phyloP scores from a whole-genome alignment of 2,888 invertebrate species.

The Drosophila histrio region DNA sequence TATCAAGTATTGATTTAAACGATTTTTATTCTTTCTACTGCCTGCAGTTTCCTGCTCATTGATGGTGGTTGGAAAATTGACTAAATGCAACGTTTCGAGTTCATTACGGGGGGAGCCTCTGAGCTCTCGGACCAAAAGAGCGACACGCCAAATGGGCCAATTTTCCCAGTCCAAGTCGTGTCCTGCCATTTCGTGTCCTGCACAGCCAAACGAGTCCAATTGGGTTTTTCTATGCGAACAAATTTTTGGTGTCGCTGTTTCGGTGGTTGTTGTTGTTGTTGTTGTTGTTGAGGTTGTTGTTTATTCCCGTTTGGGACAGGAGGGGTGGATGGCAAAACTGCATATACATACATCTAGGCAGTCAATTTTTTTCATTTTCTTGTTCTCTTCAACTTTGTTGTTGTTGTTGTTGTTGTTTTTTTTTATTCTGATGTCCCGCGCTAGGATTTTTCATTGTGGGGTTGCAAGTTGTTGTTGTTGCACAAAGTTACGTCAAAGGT shows the following conservation, averaged over 20 bases:
- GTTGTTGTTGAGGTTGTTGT: slow-evolving; percentile 11
- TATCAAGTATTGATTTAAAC: not conserved
- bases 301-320: slow-evolving; percentile 71
- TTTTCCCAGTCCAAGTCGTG: slow-evolving; percentile 48
- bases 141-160: slow-evolving; percentile 61
- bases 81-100: slow-evolving; percentile 72
- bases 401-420: slow-evolving; percentile 14
- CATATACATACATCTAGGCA: too few species aligned
- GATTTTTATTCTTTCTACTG: slow-evolving; percentile 5
- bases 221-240: slow-evolving; percentile 59
- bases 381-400: slow-evolving; percentile 14
- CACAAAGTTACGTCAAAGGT: slow-evolving; percentile 70
- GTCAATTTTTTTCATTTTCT: slow-evolving; percentile 9
- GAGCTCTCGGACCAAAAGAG: not conserved
- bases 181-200: slow-evolving; percentile 17
- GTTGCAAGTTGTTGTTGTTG: slow-evolving; percentile 41
- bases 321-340: slow-evolving; percentile 49
- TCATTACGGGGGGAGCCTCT: slow-evolving; percentile 48
- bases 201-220: slow-evolving; percentile 52
- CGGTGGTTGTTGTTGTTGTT: slow-evolving; percentile 50
- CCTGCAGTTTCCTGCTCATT: slow-evolving; percentile 29
- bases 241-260: slow-evolving; percentile 44
- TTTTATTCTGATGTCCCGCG: slow-evolving; percentile 37
- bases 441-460: slow-evolving; percentile 47
- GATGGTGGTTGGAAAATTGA: slow-evolving; percentile 74